These are phyloP conservation scores for Hyposoter dolosus DNA, from an alignment of 2,888 invertebrate genomes.

Conservation along the genomic window DNA sequence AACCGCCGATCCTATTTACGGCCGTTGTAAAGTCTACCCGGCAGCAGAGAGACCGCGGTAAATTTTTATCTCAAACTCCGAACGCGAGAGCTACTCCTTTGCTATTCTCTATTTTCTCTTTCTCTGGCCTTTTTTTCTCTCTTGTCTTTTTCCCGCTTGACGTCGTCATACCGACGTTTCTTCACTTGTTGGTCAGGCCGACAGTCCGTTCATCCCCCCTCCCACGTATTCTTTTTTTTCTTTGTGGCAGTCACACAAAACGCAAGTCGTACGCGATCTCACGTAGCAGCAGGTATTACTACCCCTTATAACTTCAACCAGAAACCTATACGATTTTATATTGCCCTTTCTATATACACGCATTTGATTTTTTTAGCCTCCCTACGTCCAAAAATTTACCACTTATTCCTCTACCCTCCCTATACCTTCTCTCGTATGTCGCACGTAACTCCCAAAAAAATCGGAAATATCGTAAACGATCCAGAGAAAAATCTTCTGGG, in stretches of 20 bases:
- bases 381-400: neutral
- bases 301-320: neutral
- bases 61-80: constrained; percentile 62
- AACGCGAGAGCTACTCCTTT: constrained; percentile 20
- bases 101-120: constrained; percentile 4
- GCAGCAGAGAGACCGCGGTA: constrained; percentile 45
- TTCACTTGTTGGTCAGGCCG: constrained; percentile 26
- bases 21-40: constrained; percentile 61
- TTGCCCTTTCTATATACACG: neutral
- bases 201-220: neutral
- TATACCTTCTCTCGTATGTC: neutral
- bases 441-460: neutral
- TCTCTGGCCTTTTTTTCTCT: neutral
- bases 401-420: neutral
- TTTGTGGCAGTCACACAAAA: neutral
- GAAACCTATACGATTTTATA: constrained; percentile 15
- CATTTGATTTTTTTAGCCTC: constrained; percentile 13
- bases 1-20: constrained; percentile 62
- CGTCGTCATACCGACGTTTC: constrained; percentile 20
- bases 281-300: constrained; percentile 9
- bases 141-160: neutral
- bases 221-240: neutral
- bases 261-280: neutral
- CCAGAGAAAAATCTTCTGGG: neutral
- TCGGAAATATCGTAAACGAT: neutral